Evolutionary conservation across 1,140 invertebrate species (phyloP).

Genomic region (Mactra quadrangularis): DNA sequence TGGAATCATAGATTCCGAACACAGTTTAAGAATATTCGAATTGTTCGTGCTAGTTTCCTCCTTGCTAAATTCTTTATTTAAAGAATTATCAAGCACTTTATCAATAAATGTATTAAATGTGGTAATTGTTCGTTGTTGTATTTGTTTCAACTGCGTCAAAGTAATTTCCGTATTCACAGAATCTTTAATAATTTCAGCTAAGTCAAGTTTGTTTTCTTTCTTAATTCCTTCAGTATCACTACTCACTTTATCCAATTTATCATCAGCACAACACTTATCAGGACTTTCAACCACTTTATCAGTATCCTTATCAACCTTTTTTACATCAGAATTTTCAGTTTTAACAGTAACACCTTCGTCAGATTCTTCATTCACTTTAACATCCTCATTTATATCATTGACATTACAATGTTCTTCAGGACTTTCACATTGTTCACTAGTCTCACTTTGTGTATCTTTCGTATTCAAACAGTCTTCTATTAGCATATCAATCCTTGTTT

Average conservation of each 20-base stretch:
- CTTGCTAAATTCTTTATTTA: conserved; percentile 33
- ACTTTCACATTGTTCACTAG: neutral
- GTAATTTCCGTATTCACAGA: conserved; percentile 36
- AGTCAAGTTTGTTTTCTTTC: conserved; percentile 12
- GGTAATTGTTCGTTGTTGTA: conserved; percentile 54
- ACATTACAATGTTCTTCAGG: neutral
- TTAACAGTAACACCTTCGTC: conserved; percentile 1
- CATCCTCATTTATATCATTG: conserved; percentile 28
- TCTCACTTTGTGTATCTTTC: conserved; percentile 19
- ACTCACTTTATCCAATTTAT: neutral
- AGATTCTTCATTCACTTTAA: conserved; percentile 1
- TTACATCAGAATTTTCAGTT: conserved; percentile 36
- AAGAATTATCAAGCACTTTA: conserved; percentile 73
- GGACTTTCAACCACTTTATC: neutral
- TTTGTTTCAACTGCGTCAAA: conserved; percentile 16
- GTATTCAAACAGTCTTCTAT: conserved; percentile 46
- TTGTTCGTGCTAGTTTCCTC: conserved; percentile 32
- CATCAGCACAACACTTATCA: neutral
- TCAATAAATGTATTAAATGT: conserved; percentile 76
- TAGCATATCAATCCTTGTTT: conserved; percentile 51
- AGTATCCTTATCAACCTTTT: neutral
- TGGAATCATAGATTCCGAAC: conserved; percentile 26
- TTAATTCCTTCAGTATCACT: conserved; percentile 15
- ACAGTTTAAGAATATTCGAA: conserved; percentile 48
- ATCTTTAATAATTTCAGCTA: conserved; percentile 32